Conservation (phyloP, 1,140 invertebrate genomes). For the Lepidurus arcticus region DNA sequence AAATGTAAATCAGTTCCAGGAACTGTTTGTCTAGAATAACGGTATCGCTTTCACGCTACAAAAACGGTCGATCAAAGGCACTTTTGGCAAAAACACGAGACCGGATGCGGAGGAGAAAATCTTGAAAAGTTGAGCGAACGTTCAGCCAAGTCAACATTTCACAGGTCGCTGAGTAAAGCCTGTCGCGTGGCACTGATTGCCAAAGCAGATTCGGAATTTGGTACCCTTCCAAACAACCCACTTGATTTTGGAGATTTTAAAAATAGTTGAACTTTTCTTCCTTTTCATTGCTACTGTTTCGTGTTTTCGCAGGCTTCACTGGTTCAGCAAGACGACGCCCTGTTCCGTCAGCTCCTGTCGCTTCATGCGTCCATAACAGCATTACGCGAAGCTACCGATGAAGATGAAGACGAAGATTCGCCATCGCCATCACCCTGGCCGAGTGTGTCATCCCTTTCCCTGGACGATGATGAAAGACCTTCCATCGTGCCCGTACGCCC, state of each 20-base stretch:
- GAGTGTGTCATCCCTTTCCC: not conserved
- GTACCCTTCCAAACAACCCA: not conserved
- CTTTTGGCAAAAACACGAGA: not conserved
- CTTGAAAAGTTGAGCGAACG: not conserved
- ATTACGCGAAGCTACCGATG: slow-evolving; percentile 31
- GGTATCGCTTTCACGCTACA: not conserved
- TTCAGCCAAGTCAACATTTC: not conserved
- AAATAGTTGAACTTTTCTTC: not conserved
- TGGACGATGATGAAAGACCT: not conserved
- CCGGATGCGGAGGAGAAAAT: not conserved
- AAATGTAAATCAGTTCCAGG: not conserved
- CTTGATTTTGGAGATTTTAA: not conserved
- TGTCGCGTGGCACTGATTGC: slow-evolving; percentile 17
- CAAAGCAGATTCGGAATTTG: not conserved
- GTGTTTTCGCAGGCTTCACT: slow-evolving; percentile 40
- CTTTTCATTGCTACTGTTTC: not conserved
- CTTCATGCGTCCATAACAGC: slow-evolving; percentile 41
- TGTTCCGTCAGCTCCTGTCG: slow-evolving; percentile 41
- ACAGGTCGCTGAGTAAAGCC: not conserved
- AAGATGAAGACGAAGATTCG: not conserved
- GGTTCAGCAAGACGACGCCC: slow-evolving; percentile 41
- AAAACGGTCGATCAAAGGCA: not conserved
- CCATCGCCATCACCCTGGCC: not conserved
- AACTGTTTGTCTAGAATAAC: not conserved
- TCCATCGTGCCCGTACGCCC: not conserved